phyloP scores from a whole-genome alignment of 2,888 invertebrate genomes.

The Azorinus chamasolen region DNA sequence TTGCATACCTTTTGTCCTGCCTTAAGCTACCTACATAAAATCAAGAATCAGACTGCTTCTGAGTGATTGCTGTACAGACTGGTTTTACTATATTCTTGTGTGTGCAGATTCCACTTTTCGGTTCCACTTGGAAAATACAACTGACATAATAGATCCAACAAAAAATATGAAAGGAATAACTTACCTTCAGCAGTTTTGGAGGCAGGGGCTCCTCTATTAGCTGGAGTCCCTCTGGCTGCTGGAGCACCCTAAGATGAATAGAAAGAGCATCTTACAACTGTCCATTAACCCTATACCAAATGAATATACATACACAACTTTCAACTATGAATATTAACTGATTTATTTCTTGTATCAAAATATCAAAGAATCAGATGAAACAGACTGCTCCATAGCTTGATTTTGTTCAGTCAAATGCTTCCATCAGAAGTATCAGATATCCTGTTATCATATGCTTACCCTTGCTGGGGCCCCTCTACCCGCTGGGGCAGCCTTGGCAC shows the following conservation, averaged over 20 bases:
- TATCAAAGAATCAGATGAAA: not conserved
- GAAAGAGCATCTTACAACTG: not conserved
- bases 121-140: too few relatives aligned
- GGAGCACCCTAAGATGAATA: not conserved
- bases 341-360: too few relatives aligned
- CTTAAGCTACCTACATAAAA: too few relatives aligned
- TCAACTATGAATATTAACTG: not conserved
- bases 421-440: too few relatives aligned
- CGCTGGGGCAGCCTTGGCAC: conserved; percentile 61
- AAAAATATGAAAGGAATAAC: not conserved
- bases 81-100: too few relatives aligned
- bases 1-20: too few relatives aligned
- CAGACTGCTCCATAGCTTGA: too few relatives aligned
- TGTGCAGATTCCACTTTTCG: too few relatives aligned
- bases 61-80: too few relatives aligned
- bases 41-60: too few relatives aligned
- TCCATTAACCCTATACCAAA: not conserved
- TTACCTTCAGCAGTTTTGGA: conserved; percentile 42
- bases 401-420: too few relatives aligned
- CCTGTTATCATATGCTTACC: conserved; percentile 22
- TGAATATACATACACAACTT: not conserved
- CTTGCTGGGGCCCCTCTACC: conserved; percentile 66
- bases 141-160: too few relatives aligned
- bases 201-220: conserved; percentile 37
- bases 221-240: conserved; percentile 36